Evolutionary conservation across 2,113 vertebrate species (phyloP).

Genomic region (Blennius ocellaris): DNA sequence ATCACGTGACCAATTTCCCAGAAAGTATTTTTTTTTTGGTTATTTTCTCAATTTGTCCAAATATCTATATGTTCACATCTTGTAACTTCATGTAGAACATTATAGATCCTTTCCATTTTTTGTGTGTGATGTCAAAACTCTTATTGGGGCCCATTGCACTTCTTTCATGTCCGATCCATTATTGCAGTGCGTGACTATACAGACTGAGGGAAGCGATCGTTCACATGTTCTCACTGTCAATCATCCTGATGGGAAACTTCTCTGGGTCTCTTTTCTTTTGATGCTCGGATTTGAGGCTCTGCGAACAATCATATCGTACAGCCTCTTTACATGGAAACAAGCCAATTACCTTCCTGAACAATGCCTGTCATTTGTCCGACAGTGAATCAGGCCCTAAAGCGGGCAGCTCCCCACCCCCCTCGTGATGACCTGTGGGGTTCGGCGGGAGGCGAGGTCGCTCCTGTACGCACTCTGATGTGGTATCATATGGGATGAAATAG

Average conservation of each 20-base stretch:
- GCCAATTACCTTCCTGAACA: slow-evolving; percentile 66
- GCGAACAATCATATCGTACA: slow-evolving; percentile 61
- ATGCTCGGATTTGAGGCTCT: slow-evolving; percentile 47
- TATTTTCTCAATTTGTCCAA: no score
- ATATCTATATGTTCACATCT: no score
- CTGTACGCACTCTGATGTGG: slow-evolving; percentile 72
- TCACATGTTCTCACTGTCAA: slow-evolving; percentile 68
- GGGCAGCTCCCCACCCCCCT: slow-evolving; percentile 61
- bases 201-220: slow-evolving; percentile 43
- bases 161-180: slow-evolving; percentile 24
- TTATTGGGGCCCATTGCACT: slow-evolving; percentile 18
- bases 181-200: slow-evolving; percentile 32
- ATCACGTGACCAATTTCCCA: no score
- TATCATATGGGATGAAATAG: slow-evolving; percentile 37
- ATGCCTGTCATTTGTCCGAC: slow-evolving; percentile 73
- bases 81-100: no score
- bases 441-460: slow-evolving; percentile 57
- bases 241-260: slow-evolving; percentile 48
- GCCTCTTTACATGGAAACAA: slow-evolving; percentile 61
- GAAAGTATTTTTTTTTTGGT: no score
- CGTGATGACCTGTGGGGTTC: slow-evolving; percentile 64
- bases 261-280: slow-evolving; percentile 26
- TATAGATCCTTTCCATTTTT: no score
- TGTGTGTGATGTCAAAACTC: not conserved
- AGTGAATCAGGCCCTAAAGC: slow-evolving; percentile 64